A percentile compares a stretch with the other conserved stretches of the same genome.
Conservation (phyloP, 2,888 invertebrate genomes). For the Clunio marinus region DNA sequence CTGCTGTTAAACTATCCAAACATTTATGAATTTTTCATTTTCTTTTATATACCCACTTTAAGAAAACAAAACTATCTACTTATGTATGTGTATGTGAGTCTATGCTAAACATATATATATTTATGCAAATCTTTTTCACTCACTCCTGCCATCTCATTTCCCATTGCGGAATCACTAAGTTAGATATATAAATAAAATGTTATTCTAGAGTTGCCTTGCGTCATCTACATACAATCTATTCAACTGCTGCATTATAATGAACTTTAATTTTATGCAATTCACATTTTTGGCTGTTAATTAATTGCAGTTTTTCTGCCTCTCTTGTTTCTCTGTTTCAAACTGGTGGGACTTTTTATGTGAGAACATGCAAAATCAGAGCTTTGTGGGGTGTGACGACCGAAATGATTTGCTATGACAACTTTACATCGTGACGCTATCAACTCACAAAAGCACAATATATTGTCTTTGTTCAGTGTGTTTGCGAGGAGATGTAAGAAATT, state of each 20-base stretch:
- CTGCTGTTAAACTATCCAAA: too few relatives aligned
- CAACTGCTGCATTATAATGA: slow-evolving; percentile 13
- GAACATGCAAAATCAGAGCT: background rate
- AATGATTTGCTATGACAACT: too few relatives aligned
- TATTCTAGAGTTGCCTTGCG: background rate
- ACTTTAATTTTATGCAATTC: slow-evolving; percentile 21
- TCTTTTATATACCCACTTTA: too few relatives aligned
- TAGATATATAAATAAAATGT: too few relatives aligned
- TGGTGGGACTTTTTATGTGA: background rate
- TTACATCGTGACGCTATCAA: too few relatives aligned
- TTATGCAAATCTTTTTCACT: slow-evolving; percentile 3
- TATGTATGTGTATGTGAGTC: slow-evolving; percentile 2
- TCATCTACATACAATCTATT: background rate
- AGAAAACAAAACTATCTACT: too few relatives aligned
- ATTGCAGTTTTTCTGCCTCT: slow-evolving; percentile 12
- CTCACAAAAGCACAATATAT: too few relatives aligned
- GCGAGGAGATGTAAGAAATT: too few relatives aligned
- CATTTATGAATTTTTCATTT: too few relatives aligned
- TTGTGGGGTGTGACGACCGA: background rate
- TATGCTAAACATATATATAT: background rate
- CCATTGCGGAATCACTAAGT: background rate
- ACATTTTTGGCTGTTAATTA: slow-evolving; percentile 14
- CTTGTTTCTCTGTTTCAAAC: background rate
- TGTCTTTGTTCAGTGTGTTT: too few relatives aligned
- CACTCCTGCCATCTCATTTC: background rate